Evolutionary conservation across 2,113 vertebrate species (phyloP).

Genomic region (Drymodes brunneopygia): DNA sequence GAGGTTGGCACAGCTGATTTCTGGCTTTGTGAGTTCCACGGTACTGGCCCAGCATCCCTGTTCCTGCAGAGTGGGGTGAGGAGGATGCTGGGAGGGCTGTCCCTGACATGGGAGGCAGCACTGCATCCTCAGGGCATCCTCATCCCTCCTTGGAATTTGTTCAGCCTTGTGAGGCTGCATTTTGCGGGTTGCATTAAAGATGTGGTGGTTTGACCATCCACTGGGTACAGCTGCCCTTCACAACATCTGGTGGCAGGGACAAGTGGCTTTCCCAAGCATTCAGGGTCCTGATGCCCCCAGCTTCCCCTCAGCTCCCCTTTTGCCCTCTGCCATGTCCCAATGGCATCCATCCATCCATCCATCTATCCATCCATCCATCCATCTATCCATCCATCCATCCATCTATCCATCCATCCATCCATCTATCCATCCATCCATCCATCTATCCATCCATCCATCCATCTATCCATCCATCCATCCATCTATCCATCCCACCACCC

Average conservation of each 20-base stretch:
- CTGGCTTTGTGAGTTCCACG: neutral
- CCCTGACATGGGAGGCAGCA: neutral
- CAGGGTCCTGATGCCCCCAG: rapidly evolving
- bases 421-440: no score
- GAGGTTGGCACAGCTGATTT: neutral
- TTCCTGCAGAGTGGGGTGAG: neutral
- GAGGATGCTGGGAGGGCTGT: neutral
- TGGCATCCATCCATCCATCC: neutral
- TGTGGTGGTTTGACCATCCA: neutral
- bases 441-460: neutral
- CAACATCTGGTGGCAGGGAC: neutral
- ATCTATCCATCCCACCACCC: neutral
- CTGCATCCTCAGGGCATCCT: rapidly evolving
- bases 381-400: neutral
- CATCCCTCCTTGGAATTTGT: neutral
- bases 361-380: no score
- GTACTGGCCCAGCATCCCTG: neutral
- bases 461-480: neutral
- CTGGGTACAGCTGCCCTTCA: neutral
- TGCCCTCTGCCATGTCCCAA: rapidly evolving
- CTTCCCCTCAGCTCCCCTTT: neutral
- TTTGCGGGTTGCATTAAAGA: neutral
- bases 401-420: neutral
- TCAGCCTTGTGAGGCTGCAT: rapidly evolving
- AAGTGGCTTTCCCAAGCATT: neutral